Evolutionary conservation across 2,888 invertebrate genomes (phyloP).

Genomic region (Phyllotreta striolata): DNA sequence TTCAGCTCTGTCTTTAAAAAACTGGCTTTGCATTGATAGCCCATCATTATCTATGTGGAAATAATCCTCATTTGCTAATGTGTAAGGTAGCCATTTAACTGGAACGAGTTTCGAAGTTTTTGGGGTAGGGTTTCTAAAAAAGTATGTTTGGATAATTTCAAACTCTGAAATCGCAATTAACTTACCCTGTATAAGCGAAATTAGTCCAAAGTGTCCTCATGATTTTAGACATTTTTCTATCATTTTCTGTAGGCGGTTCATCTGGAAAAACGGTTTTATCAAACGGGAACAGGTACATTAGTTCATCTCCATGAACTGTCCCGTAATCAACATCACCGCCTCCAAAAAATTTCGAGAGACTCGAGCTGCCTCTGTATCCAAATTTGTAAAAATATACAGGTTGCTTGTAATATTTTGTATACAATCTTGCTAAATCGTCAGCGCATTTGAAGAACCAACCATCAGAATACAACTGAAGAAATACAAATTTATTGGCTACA

Average conservation of each 20-base stretch:
- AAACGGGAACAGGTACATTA: conserved; percentile 81
- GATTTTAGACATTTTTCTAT: conserved; percentile 68
- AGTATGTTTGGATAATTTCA: conserved; percentile 8
- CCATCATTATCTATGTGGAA: conserved; percentile 62
- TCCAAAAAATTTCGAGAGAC: conserved; percentile 77
- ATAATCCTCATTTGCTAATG: conserved; percentile 64
- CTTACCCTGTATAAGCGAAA: conserved; percentile 76
- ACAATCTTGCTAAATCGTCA: conserved; percentile 68
- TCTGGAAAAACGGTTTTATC: conserved; percentile 67
- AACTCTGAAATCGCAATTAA: not conserved
- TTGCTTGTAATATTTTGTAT: conserved; percentile 62
- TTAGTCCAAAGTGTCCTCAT: conserved; percentile 76
- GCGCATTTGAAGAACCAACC: conserved; percentile 74
- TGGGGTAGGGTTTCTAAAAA: conserved; percentile 71
- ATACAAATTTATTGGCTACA: conserved; percentile 5
- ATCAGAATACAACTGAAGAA: conserved; percentile 72
- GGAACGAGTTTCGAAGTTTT: conserved; percentile 58
- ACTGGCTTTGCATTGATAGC: conserved; percentile 63
- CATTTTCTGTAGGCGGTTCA: conserved; percentile 65
- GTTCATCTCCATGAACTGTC: conserved; percentile 77
- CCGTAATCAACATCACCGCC: conserved; percentile 71
- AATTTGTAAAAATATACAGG: conserved; percentile 75
- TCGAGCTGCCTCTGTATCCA: conserved; percentile 70
- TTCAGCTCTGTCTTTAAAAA: conserved; percentile 67
- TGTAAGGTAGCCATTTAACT: conserved; percentile 68